Conservation (phyloP, 2,113 vertebrate genomes). For the Sorex araneus region DNA sequence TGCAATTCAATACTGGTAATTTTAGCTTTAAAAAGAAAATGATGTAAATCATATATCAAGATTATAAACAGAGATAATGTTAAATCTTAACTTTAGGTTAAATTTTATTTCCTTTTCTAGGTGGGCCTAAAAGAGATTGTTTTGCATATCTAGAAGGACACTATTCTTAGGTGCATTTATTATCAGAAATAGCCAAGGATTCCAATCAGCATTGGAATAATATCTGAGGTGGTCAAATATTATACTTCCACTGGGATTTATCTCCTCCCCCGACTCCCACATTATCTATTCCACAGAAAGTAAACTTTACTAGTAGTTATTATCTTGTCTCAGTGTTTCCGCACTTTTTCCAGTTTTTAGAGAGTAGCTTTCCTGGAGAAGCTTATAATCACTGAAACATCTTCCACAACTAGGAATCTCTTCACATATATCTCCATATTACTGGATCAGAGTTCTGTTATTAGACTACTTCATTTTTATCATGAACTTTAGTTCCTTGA, state of each 20-base stretch:
- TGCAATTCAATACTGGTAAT: not conserved
- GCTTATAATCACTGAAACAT: not conserved
- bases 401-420: constrained; percentile 8
- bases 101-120: constrained; percentile 21
- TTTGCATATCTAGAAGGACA: not conserved
- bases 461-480: constrained; percentile 62
- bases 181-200: not conserved
- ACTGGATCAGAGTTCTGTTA: constrained; percentile 42
- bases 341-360: constrained; percentile 15
- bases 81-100: constrained; percentile 1
- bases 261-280: not conserved
- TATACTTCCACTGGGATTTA: not conserved
- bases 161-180: not conserved
- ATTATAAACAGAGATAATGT: not conserved
- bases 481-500: constrained; percentile 50
- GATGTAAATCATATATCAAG: not conserved
- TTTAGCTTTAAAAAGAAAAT: constrained; percentile 24
- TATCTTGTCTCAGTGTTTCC: not conserved
- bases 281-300: not conserved
- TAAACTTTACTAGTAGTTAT: not conserved
- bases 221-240: not conserved
- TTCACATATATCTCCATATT: constrained; percentile 26
- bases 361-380: not conserved
- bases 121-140: not conserved
- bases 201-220: not conserved